Evolutionary conservation across 2,888 invertebrate species (phyloP).

Genomic region (Limenitis camilla): DNA sequence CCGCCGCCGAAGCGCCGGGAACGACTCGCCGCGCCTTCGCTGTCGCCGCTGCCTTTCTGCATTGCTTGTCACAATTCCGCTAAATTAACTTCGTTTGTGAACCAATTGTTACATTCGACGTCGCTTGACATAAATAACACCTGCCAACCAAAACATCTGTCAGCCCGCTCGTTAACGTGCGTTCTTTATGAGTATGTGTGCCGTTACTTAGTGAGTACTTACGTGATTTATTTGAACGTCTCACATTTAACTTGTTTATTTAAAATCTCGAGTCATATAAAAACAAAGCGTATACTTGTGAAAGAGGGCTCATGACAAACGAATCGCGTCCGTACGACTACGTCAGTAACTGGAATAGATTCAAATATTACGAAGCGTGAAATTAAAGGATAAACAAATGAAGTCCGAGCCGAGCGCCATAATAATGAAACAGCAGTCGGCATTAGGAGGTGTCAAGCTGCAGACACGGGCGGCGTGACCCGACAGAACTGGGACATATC

Average conservation of each 20-base stretch:
- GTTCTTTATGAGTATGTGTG: constrained; percentile 1
- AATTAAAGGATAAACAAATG: constrained; percentile 75
- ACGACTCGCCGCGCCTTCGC: constrained; percentile 25
- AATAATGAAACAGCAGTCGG: constrained; percentile 68
- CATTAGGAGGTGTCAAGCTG: constrained; percentile 65
- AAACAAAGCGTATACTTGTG: constrained; percentile 56
- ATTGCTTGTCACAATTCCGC: constrained; percentile 33
- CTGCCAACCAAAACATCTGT: constrained; percentile 21
- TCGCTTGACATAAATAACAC: constrained; percentile 47
- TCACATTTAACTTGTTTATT: not conserved
- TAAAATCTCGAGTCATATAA: not conserved
- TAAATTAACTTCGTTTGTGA: constrained; percentile 63
- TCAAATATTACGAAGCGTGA: constrained; percentile 54
- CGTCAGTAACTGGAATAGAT: constrained; percentile 71
- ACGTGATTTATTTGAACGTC: not conserved
- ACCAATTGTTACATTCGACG: constrained; percentile 41
- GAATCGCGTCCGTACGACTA: constrained; percentile 54
- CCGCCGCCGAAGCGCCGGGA: constrained; percentile 27
- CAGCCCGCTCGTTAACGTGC: constrained; percentile 8
- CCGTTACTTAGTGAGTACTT: constrained; percentile 2
- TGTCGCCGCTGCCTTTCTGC: constrained; percentile 30
- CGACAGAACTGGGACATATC: constrained; percentile 68
- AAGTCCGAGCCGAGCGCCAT: constrained; percentile 58
- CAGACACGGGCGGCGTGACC: constrained; percentile 67
- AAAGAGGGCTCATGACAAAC: constrained; percentile 50